phyloP scores from a whole-genome alignment of 2,888 invertebrate genomes.

The Hylaea fasciaria region DNA sequence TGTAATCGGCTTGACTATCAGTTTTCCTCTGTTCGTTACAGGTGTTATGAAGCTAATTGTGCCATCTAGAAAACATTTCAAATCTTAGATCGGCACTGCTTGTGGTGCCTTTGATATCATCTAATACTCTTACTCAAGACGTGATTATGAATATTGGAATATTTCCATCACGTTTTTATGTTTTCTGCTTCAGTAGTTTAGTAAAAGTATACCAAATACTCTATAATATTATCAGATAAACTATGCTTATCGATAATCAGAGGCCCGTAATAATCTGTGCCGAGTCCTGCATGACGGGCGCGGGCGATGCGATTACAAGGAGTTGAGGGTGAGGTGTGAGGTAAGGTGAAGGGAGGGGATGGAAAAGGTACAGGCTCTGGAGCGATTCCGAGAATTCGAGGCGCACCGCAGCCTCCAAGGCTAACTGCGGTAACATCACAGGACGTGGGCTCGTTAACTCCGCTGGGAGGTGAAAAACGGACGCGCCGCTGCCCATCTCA shows the following conservation, averaged over 20 bases:
- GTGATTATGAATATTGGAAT: no score
- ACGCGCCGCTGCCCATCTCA: slow-evolving; percentile 43
- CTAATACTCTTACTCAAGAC: no score
- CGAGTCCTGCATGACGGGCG: slow-evolving; percentile 56
- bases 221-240: no score
- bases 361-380: slow-evolving; percentile 41
- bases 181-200: no score
- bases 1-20: no score
- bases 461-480: slow-evolving; percentile 71
- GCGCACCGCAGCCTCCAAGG: slow-evolving; percentile 68
- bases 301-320: slow-evolving; percentile 63
- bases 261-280: slow-evolving; percentile 32
- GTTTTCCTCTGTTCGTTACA: no score
- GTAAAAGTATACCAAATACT: no score
- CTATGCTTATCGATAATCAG: neutral
- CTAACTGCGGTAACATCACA: slow-evolving; percentile 79
- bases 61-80: no score
- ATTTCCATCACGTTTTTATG: no score
- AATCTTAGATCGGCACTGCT: no score
- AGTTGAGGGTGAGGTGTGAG: slow-evolving; percentile 47
- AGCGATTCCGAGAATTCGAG: slow-evolving; percentile 76
- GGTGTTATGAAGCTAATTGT: no score
- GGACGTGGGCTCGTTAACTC: slow-evolving; percentile 73
- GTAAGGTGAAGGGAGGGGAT: slow-evolving; percentile 45
- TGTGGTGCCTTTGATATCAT: no score